Evolutionary conservation across 2,888 invertebrate species (phyloP).

Genomic region (Gryllus longicercus): DNA sequence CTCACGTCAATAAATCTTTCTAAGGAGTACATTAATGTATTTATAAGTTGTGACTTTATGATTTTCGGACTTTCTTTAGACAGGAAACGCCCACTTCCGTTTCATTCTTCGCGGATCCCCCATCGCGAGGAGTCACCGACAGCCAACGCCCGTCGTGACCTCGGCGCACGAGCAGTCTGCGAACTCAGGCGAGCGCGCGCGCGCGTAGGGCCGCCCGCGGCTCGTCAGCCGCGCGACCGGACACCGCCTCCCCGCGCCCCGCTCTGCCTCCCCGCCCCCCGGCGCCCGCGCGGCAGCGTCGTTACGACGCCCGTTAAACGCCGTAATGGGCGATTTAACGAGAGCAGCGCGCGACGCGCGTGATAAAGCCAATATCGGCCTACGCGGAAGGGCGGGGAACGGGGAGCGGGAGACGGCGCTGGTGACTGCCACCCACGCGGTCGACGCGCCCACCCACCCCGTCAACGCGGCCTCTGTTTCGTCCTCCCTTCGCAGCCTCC

Average conservation of each 20-base stretch:
- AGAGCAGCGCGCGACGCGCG: neutral
- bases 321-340: constrained; percentile 8
- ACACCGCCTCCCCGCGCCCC: neutral
- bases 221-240: neutral
- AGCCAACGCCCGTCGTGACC: neutral
- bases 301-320: neutral
- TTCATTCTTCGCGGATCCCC: too few relatives aligned
- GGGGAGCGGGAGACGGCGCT: neutral
- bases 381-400: neutral
- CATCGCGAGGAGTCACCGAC: neutral
- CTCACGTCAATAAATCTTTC: too few relatives aligned
- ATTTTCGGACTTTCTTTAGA: too few relatives aligned
- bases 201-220: neutral
- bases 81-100: too few relatives aligned
- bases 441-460: too few relatives aligned
- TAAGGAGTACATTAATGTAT: too few relatives aligned
- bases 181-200: neutral
- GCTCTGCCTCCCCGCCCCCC: neutral
- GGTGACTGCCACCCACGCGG: too few relatives aligned
- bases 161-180: neutral
- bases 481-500: too few relatives aligned
- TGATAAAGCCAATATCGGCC: constrained; percentile 8
- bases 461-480: too few relatives aligned
- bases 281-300: neutral
- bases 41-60: too few relatives aligned